A percentile compares a stretch with the other conserved stretches of the same genome.
Conservation (phyloP, 2,888 invertebrate species). For the Marronus borbonicus region DNA sequence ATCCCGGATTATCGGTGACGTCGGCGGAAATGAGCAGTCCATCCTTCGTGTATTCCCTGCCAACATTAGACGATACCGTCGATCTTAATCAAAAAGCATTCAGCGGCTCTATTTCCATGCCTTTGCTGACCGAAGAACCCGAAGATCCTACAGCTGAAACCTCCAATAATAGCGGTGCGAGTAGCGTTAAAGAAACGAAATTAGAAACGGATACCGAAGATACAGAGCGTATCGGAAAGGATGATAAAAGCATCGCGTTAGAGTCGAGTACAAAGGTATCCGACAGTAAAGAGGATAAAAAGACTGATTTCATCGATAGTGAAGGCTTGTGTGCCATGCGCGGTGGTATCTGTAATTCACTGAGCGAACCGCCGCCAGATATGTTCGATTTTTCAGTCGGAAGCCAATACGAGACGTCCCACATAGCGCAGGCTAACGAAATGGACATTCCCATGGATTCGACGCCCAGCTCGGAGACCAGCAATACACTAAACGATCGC, state of each 20-base stretch:
- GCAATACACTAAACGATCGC: slow-evolving; percentile 41
- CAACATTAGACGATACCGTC: slow-evolving; percentile 63
- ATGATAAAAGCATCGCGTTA: neutral
- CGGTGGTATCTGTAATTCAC: slow-evolving; percentile 68
- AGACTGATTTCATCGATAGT: slow-evolving; percentile 51
- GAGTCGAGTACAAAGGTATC: slow-evolving; percentile 10
- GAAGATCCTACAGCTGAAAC: slow-evolving; percentile 60
- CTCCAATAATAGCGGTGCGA: slow-evolving; percentile 20
- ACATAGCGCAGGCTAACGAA: slow-evolving; percentile 26
- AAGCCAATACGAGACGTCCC: slow-evolving; percentile 36
- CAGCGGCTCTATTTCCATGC: slow-evolving; percentile 74
- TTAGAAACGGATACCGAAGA: slow-evolving; percentile 9
- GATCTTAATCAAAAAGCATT: slow-evolving; percentile 66
- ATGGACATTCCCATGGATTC: slow-evolving; percentile 36
- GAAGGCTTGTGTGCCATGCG: slow-evolving; percentile 66
- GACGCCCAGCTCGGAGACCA: slow-evolving; percentile 41
- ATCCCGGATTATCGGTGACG: slow-evolving; percentile 75
- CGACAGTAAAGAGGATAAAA: slow-evolving; percentile 47
- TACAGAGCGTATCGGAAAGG: slow-evolving; percentile 3
- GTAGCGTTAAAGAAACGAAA: slow-evolving; percentile 5
- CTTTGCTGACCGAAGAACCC: slow-evolving; percentile 73
- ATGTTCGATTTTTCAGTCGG: slow-evolving; percentile 66
- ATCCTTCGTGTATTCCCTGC: slow-evolving; percentile 66
- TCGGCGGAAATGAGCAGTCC: slow-evolving; percentile 66
- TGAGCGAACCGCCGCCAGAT: slow-evolving; percentile 69